phyloP scores from a whole-genome alignment of 2,113 vertebrate genomes.

The Microcebus jonahi region DNA sequence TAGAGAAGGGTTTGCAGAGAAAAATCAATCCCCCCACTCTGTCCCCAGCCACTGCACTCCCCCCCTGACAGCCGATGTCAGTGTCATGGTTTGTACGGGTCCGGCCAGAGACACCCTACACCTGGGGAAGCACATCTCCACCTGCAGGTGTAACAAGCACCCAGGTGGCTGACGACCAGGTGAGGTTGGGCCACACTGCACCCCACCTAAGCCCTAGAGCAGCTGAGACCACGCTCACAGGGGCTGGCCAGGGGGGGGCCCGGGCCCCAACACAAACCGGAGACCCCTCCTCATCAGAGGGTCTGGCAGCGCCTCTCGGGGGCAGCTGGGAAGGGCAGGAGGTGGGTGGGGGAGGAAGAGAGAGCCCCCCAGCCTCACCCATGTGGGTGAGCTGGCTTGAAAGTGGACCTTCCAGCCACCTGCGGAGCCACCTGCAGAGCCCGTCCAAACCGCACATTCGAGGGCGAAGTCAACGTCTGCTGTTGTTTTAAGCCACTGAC shows the following conservation, averaged over 20 bases:
- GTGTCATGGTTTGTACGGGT: rapidly evolving
- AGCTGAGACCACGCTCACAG: not conserved
- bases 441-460: rapidly evolving
- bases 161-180: not conserved
- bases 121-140: rapidly evolving
- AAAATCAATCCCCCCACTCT: not conserved
- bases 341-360: not conserved
- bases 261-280: not conserved
- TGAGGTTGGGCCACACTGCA: too few relatives aligned
- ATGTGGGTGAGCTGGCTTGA: not conserved
- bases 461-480: not conserved
- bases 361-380: too few relatives aligned
- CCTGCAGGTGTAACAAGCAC: not conserved
- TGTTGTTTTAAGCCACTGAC: rapidly evolving
- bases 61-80: not conserved
- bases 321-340: not conserved
- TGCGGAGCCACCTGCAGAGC: not conserved
- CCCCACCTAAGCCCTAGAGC: rapidly evolving
- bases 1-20: not conserved
- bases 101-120: not conserved
- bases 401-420: not conserved
- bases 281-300: not conserved
- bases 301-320: too few relatives aligned
- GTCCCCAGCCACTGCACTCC: not conserved
- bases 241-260: not conserved